phyloP scores from a whole-genome alignment of 1,140 invertebrate species.

The Tetragnatha versicolor region DNA sequence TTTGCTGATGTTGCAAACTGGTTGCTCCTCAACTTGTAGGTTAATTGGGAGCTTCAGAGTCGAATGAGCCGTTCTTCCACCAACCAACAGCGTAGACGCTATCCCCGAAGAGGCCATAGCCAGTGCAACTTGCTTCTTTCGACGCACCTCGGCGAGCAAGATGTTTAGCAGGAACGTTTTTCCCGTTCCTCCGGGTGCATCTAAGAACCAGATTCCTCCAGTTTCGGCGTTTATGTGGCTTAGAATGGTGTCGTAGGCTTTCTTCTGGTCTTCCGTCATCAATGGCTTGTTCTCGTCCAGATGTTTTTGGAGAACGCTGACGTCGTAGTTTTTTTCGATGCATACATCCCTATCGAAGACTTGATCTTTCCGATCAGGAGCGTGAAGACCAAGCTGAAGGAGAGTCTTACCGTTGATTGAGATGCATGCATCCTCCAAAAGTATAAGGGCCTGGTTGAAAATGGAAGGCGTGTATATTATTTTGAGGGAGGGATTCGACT shows the following conservation, averaged over 20 bases:
- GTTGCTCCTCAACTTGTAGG: constrained; percentile 35
- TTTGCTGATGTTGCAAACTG: constrained; percentile 50
- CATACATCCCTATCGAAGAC: not conserved
- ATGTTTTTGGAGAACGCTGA: not conserved
- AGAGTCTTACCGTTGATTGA: not conserved
- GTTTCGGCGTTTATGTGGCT: not conserved
- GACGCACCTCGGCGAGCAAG: not conserved
- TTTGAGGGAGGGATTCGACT: not conserved
- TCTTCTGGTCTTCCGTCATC: not conserved
- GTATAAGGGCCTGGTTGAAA: not conserved
- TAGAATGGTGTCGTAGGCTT: not conserved
- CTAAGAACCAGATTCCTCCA: not conserved
- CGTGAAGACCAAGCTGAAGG: not conserved
- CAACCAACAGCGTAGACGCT: not conserved
- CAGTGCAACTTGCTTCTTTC: not conserved
- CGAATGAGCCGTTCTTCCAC: not conserved
- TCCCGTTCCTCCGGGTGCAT: not conserved
- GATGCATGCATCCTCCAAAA: not conserved
- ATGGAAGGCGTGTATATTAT: not conserved
- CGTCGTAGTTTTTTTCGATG: not conserved
- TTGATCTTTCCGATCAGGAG: not conserved
- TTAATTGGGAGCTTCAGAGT: constrained; percentile 4
- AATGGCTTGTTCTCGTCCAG: not conserved
- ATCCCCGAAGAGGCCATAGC: not conserved
- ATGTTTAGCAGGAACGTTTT: not conserved